A percentile compares a stretch with the other conserved stretches of the same genome.
These are phyloP conservation scores for Condylura cristata DNA, from an alignment of 2,113 vertebrate genomes.

Conservation along the genomic window DNA sequence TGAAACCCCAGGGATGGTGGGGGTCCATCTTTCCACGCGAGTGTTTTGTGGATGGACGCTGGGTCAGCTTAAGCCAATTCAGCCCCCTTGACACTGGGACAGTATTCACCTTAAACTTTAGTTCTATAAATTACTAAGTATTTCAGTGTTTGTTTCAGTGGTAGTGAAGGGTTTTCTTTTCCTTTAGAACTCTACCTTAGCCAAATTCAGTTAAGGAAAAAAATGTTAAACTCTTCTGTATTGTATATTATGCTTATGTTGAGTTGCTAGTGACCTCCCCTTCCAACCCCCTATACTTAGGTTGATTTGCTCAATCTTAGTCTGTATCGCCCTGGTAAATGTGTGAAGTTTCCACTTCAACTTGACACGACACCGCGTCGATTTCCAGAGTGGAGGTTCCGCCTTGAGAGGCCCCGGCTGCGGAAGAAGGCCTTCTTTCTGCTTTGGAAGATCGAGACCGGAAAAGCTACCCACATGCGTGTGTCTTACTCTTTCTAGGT, in stretches of 20 bases:
- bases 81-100: conserved; percentile 60
- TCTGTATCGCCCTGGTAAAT: conserved; percentile 6
- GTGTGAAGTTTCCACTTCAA: background rate
- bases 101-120: conserved; percentile 46
- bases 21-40: background rate
- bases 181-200: conserved; percentile 55
- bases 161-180: conserved; percentile 62
- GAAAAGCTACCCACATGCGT: conserved; percentile 61
- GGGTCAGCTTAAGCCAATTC: conserved; percentile 13
- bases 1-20: conserved; percentile 25
- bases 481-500: conserved; percentile 80
- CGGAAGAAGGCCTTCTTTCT: conserved; percentile 47
- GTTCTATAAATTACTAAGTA: conserved; percentile 65
- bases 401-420: background rate
- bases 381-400: background rate
- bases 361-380: background rate
- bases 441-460: conserved; percentile 52
- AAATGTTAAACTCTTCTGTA: conserved; percentile 20
- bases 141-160: conserved; percentile 67
- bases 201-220: conserved; percentile 53
- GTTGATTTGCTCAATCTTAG: background rate
- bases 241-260: conserved; percentile 37
- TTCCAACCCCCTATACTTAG: background rate
- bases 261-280: conserved; percentile 12
- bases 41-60: background rate